A percentile compares a stretch with the other conserved stretches of the same genome.
Evolutionary conservation across 2,888 invertebrate species (phyloP).

Genomic region (Parnassius orleans): DNA sequence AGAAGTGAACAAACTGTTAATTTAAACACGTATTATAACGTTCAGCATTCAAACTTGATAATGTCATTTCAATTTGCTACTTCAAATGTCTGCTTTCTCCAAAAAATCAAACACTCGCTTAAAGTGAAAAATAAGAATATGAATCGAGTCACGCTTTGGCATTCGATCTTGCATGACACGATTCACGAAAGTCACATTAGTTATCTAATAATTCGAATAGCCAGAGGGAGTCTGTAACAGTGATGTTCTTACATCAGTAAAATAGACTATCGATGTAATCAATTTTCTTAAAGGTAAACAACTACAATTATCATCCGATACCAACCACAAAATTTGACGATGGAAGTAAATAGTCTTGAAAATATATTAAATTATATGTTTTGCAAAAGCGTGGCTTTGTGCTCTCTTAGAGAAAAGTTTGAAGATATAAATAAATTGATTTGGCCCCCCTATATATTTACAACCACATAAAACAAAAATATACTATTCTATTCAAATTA

Average conservation of each 20-base stretch:
- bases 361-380: too few species aligned
- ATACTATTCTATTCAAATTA: too few species aligned
- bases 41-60: not conserved
- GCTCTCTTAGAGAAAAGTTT: too few species aligned
- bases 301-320: too few species aligned
- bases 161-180: conserved; percentile 12
- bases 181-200: conserved; percentile 6
- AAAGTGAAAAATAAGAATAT: conserved; percentile 14
- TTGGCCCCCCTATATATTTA: too few species aligned
- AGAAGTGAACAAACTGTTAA: not conserved
- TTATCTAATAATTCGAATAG: conserved; percentile 18
- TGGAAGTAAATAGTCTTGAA: too few species aligned
- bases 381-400: too few species aligned
- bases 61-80: not conserved
- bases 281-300: too few species aligned
- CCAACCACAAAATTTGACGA: too few species aligned
- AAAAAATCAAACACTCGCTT: conserved; percentile 9
- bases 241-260: not conserved
- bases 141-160: conserved; percentile 19
- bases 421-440: too few species aligned
- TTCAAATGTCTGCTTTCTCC: conserved; percentile 8
- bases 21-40: not conserved
- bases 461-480: too few species aligned
- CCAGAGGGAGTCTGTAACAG: not conserved
- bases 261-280: not conserved